These are phyloP conservation scores for Phlogophora meticulosa DNA, from an alignment of 2,888 invertebrate species.

Conservation along the genomic window DNA sequence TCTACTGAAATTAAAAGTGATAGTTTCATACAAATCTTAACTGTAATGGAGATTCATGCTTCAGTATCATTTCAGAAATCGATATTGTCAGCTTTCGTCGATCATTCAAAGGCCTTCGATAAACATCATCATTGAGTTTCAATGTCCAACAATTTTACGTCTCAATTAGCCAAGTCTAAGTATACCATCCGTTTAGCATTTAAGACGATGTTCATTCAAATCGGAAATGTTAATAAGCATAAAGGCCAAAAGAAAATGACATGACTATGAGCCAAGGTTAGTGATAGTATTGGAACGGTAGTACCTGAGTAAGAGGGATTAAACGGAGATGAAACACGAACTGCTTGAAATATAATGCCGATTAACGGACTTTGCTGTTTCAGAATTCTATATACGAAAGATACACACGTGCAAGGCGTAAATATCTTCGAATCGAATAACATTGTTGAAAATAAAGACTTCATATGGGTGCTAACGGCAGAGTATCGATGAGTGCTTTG, in stretches of 20 bases:
- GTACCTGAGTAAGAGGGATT: conserved; percentile 12
- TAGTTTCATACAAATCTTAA: background rate
- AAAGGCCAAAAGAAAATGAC: conserved; percentile 11
- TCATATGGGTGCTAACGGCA: background rate
- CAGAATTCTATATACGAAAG: background rate
- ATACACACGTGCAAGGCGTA: background rate
- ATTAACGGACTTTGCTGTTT: background rate
- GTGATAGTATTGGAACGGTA: conserved; percentile 9
- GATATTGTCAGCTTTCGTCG: background rate
- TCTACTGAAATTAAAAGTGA: background rate
- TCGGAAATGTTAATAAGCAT: background rate
- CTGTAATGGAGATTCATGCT: background rate
- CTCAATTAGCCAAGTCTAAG: conserved; percentile 5
- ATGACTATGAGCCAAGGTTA: conserved; percentile 26
- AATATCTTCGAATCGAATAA: background rate
- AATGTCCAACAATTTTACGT: conserved; percentile 7
- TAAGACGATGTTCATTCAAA: conserved; percentile 7
- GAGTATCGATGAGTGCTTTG: background rate
- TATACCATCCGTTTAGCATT: conserved; percentile 6
- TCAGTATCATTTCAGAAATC: background rate
- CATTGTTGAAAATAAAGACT: background rate
- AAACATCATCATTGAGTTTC: conserved; percentile 6
- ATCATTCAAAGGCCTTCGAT: conserved; percentile 2
- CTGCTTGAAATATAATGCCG: conserved; percentile 8
- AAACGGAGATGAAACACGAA: conserved; percentile 7